Evolutionary conservation across 1,140 invertebrate species (phyloP).

Genomic region (Vollenhovia emeryi): DNA sequence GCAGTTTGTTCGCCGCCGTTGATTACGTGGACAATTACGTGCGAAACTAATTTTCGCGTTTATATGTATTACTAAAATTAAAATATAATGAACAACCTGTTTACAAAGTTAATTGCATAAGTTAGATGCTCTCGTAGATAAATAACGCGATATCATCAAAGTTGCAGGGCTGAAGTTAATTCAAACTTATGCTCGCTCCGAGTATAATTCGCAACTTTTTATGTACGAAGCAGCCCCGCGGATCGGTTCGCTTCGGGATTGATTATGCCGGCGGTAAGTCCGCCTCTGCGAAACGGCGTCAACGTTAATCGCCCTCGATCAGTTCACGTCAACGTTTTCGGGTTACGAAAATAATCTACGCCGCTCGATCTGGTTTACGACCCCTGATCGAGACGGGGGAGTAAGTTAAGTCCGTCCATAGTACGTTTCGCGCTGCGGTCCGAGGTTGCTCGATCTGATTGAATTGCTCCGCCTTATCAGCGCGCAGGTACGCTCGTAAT

Average conservation of each 20-base stretch:
- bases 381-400: not conserved
- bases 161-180: not conserved
- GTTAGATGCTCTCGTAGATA: slow-evolving; percentile 9
- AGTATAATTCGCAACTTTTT: slow-evolving; percentile 4
- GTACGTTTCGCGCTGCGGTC: slow-evolving; percentile 15
- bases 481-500: slow-evolving; percentile 27
- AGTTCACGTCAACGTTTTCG: slow-evolving; percentile 27
- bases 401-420: slow-evolving; percentile 21
- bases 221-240: not conserved
- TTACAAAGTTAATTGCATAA: slow-evolving; percentile 46
- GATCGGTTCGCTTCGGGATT: not conserved
- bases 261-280: not conserved
- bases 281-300: not conserved
- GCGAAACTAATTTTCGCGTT: slow-evolving; percentile 4
- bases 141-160: slow-evolving; percentile 22
- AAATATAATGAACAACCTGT: slow-evolving; percentile 36
- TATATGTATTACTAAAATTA: slow-evolving; percentile 3
- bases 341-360: not conserved
- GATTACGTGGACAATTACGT: not conserved
- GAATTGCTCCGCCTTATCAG: slow-evolving; percentile 46
- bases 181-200: not conserved
- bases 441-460: slow-evolving; percentile 38
- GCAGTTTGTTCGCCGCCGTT: not conserved
- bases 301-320: slow-evolving; percentile 30
- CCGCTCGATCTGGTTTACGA: slow-evolving; percentile 21